phyloP scores from a whole-genome alignment of 2,888 invertebrate species.

The Parelbella ahira region DNA sequence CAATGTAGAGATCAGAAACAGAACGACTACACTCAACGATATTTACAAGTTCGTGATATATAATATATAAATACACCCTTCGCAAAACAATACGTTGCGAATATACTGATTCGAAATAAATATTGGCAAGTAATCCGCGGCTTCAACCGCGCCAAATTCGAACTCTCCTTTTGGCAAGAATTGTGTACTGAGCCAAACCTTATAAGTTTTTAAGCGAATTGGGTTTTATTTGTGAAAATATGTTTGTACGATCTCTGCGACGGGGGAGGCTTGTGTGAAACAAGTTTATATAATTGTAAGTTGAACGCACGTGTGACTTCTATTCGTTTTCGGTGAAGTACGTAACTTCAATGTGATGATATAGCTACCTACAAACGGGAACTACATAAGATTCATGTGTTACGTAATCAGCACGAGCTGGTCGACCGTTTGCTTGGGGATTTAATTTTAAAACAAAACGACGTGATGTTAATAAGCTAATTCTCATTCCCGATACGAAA shows the following conservation, averaged over 20 bases:
- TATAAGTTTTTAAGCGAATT: conserved; percentile 10
- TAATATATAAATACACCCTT: conserved; percentile 11
- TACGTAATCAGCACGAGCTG: no score
- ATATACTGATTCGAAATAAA: conserved; percentile 16
- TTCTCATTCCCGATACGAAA: conserved; percentile 13
- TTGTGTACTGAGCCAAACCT: conserved; percentile 9
- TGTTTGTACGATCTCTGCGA: conserved; percentile 4
- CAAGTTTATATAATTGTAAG: neutral
- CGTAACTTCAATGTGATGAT: no score
- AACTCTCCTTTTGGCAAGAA: conserved; percentile 4
- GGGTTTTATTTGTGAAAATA: conserved; percentile 5
- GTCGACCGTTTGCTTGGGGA: no score
- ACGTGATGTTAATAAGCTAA: conserved; percentile 14
- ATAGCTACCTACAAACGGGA: no score
- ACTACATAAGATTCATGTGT: no score
- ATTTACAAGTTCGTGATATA: conserved; percentile 11
- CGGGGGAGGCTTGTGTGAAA: neutral
- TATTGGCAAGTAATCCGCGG: conserved; percentile 13
- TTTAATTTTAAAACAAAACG: conserved; percentile 8
- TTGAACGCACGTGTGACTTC: conserved; percentile 12
- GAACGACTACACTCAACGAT: conserved; percentile 6
- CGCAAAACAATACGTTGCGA: conserved; percentile 9
- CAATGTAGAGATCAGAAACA: conserved; percentile 18
- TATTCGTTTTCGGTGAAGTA: conserved; percentile 4
- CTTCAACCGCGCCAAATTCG: conserved; percentile 16